Conservation (phyloP, 2,797 vertebrate genomes). For the Chelonia mydas region DNA sequence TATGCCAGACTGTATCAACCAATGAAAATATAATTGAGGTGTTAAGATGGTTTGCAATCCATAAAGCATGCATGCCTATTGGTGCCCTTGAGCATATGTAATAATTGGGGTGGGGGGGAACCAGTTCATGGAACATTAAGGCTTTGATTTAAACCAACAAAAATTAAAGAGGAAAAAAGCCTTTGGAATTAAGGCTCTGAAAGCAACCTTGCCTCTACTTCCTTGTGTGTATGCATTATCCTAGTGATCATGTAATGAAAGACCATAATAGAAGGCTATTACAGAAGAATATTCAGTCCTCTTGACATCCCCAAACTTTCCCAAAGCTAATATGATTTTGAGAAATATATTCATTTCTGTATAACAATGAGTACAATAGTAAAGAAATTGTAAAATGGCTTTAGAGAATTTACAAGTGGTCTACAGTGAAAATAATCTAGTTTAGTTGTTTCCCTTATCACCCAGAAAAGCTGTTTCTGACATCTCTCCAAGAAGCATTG, state of each 20-base stretch:
- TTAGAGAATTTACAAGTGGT: not conserved
- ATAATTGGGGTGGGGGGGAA: slow-evolving; percentile 7
- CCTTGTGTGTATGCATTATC: not conserved
- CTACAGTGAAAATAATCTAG: not conserved
- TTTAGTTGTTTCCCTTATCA: not conserved
- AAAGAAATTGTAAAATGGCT: slow-evolving; percentile 10
- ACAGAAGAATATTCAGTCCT: not conserved
- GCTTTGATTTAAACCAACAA: not conserved
- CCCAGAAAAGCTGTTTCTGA: slow-evolving; percentile 15
- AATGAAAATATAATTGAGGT: not conserved
- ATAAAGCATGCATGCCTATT: not conserved
- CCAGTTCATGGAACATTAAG: not conserved
- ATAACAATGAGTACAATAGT: not conserved
- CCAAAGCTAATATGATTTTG: not conserved
- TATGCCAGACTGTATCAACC: not conserved
- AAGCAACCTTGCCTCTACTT: fast-evolving
- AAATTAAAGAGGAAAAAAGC: not conserved
- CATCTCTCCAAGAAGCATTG: not conserved
- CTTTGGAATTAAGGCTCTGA: not conserved
- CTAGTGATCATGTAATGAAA: not conserved
- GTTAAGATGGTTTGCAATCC: not conserved
- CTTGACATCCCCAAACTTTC: not conserved
- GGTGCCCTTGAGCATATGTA: not conserved
- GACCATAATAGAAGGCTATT: not conserved
- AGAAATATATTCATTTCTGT: not conserved